Base-by-base conservation (phyloP, 2,797 vertebrate genomes). In the Epinephelus awoara region DNA sequence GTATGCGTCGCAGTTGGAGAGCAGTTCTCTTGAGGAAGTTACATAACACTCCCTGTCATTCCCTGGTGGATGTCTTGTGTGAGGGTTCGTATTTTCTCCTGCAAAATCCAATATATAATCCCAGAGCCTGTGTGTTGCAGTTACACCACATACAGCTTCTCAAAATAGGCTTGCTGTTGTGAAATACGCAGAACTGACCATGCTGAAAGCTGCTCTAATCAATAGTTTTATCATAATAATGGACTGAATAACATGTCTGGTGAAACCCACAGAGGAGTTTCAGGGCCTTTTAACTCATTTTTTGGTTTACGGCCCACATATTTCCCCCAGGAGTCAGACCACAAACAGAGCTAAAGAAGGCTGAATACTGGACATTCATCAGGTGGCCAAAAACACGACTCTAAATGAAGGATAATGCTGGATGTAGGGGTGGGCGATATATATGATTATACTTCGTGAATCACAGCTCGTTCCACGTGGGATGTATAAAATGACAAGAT, bases 81-180 rank as follows among this genome's bases (percentile, higher is more conserved):
- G 17, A 50, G 29, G 44, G 57, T 69, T 73, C 59, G 8, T 15
- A 56, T 77, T 34, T 65, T 52, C 23, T 75, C 23, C n/a, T 34
- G 11, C 19, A 63, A 62, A 29, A 72, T 74, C 6, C 63, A 49
- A 66, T 71, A 23, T 56, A 52, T 18, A 65, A 29, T 38, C n/a
- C 25, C 46, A 13, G 23, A 58, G n/a, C 46, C 25, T 27, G 21
- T 52, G 23, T 17, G 6, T 51, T 67, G 40, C 19, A 11, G 21
- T 49, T 68, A 29, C 18, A 29, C 4, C 23, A 62, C 25, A 27
- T 18, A 21, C 18, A 18, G 29, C 29, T 50, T 67, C 27, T 27
- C 3, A 70, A 18, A 29, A 68, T 50, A 17, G 8, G 9, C 66
- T 44, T 15, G 5, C 25, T 75, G 21, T 5, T 72, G 3, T 52